Conservation (phyloP, 2,888 invertebrate genomes). For the Heliconius cydno region DNA sequence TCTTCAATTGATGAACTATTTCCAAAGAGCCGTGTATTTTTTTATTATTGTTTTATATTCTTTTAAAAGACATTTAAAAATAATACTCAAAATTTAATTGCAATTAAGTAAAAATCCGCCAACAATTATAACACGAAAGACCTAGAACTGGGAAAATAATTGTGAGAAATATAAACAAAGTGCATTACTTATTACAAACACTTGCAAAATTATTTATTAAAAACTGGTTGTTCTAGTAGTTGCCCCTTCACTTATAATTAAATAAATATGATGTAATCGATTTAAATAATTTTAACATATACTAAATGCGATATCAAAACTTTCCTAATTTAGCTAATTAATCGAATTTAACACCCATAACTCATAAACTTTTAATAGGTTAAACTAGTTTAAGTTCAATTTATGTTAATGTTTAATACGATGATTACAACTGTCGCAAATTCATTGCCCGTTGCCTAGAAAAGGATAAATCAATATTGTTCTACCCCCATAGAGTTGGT, state of each 20-base stretch:
- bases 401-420: not conserved
- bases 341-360: not conserved
- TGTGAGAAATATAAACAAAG: too few species aligned
- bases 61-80: too few species aligned
- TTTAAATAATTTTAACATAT: not conserved
- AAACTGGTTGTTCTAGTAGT: not conserved
- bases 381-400: not conserved
- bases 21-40: too few species aligned
- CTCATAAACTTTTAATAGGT: too few species aligned
- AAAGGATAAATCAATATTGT: slow-evolving; percentile 33
- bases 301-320: not conserved
- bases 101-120: too few species aligned
- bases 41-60: too few species aligned
- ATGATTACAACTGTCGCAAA: slow-evolving; percentile 9
- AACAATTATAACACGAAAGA: too few species aligned
- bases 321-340: not conserved
- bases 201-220: too few species aligned
- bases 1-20: too few species aligned
- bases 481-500: not conserved
- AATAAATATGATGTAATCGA: not conserved
- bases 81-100: too few species aligned
- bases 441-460: slow-evolving; percentile 27
- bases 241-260: not conserved
- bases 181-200: too few species aligned
- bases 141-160: too few species aligned